phyloP scores from a whole-genome alignment of 2,888 invertebrate genomes.

The Ormyrus nitidulus region DNA sequence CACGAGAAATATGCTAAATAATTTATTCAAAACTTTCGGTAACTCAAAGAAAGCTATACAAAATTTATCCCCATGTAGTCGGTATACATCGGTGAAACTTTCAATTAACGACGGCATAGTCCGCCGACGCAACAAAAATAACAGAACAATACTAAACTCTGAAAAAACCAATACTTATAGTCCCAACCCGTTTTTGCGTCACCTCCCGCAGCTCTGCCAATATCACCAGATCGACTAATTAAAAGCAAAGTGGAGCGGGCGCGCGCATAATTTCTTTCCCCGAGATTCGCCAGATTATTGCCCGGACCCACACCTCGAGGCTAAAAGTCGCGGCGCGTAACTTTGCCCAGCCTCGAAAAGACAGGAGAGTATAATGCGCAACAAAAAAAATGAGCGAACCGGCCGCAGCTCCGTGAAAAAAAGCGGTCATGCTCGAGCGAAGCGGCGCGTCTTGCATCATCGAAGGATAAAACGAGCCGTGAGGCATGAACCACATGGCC shows the following conservation, averaged over 20 bases:
- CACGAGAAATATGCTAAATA: too few species aligned
- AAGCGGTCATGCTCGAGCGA: slow-evolving; percentile 41
- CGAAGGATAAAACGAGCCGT: slow-evolving; percentile 46
- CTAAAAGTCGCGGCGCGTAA: background rate
- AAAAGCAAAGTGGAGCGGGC: background rate
- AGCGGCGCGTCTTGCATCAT: slow-evolving; percentile 49
- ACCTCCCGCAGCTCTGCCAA: too few species aligned
- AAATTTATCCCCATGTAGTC: too few species aligned
- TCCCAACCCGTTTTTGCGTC: too few species aligned
- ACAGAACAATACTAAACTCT: too few species aligned
- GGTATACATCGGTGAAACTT: too few species aligned
- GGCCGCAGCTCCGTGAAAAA: background rate
- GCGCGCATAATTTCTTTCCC: background rate
- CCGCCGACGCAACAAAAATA: too few species aligned
- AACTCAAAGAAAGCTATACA: too few species aligned
- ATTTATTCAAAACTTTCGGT: too few species aligned
- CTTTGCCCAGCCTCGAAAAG: background rate
- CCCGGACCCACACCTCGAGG: background rate
- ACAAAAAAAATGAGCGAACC: background rate
- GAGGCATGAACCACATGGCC: background rate
- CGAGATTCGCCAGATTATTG: background rate
- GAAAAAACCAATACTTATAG: too few species aligned
- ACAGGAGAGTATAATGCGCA: background rate
- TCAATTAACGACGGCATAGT: too few species aligned
- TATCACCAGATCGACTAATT: background rate